A percentile compares a stretch with the other conserved stretches of the same genome.
Evolutionary conservation across 2,113 vertebrate species (phyloP).

Genomic region (Sarotherodon lohbergeri): DNA sequence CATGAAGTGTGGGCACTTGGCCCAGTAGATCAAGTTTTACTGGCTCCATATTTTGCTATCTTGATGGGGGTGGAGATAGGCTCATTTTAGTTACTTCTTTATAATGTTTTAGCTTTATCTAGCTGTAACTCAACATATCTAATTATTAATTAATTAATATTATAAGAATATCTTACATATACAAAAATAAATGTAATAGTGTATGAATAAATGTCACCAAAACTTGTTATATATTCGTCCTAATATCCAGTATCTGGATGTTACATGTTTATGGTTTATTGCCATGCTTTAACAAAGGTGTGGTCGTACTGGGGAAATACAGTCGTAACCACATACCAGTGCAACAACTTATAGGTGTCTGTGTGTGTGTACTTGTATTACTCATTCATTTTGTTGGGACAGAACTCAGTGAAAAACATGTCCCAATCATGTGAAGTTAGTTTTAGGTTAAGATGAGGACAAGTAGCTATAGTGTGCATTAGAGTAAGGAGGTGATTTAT

Average conservation of each 20-base stretch:
- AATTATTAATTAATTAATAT: rapidly evolving
- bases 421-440: neutral
- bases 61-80: neutral
- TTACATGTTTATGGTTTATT: neutral
- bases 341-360: neutral
- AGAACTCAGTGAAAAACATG: neutral
- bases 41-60: neutral
- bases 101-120: neutral
- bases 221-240: neutral
- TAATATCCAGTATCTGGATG: neutral
- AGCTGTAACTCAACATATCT: neutral
- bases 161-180: neutral
- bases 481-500: neutral
- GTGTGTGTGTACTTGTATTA: neutral
- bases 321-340: neutral
- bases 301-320: neutral
- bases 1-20: neutral
- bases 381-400: neutral
- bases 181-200: neutral
- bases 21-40: neutral
- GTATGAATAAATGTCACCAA: neutral
- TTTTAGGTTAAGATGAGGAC: neutral
- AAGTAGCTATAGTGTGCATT: neutral
- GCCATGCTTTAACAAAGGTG: neutral
- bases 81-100: neutral